Conservation (phyloP, 2,113 vertebrate genomes). For the Damaliscus lunatus region DNA sequence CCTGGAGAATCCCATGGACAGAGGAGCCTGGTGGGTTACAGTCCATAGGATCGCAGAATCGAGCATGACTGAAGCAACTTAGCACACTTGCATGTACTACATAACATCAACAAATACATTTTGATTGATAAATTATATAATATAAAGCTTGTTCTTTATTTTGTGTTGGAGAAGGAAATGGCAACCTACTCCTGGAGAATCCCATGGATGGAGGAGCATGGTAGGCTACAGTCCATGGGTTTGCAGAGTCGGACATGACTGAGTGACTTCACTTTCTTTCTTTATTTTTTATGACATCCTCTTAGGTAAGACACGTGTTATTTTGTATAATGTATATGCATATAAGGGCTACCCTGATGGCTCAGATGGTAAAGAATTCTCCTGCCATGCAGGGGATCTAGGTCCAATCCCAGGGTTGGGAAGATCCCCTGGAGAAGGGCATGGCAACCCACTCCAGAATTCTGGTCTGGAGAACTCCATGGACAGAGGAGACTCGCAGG, state of each 20-base stretch:
- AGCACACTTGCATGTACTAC: neutral
- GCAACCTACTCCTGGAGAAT: neutral
- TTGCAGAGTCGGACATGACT: accelerated
- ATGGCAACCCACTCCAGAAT: neutral
- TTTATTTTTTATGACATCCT: neutral
- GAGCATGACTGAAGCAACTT: neutral
- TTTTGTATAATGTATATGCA: neutral
- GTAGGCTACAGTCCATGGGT: neutral
- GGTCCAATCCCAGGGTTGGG: neutral
- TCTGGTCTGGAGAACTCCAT: neutral
- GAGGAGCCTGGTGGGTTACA: neutral
- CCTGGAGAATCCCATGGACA: neutral
- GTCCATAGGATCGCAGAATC: neutral
- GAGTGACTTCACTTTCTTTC: neutral
- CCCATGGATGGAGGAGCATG: neutral
- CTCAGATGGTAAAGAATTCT: neutral
- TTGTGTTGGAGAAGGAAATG: neutral
- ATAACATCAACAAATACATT: neutral
- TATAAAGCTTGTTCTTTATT: neutral
- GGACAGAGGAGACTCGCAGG: neutral
- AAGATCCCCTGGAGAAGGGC: neutral
- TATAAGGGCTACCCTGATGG: neutral
- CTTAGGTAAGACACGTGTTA: neutral
- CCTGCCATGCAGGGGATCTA: neutral
- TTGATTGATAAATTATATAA: neutral